A percentile compares a stretch with the other conserved stretches of the same genome.
Evolutionary conservation across 2,113 vertebrate genomes (phyloP).

Genomic region (Platanista minor): DNA sequence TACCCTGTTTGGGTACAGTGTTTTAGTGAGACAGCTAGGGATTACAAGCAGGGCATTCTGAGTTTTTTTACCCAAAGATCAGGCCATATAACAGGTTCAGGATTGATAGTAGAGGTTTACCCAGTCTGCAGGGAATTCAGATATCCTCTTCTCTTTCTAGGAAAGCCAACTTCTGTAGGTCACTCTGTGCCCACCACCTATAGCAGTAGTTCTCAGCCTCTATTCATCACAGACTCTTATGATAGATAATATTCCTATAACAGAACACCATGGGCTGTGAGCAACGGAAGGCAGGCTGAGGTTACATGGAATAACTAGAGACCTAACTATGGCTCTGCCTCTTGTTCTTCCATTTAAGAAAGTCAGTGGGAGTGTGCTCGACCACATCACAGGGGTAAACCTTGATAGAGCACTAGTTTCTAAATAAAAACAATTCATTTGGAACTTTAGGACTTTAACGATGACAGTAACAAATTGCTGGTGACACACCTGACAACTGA

Average conservation of each 20-base stretch:
- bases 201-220: neutral
- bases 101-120: neutral
- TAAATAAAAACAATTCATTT: neutral
- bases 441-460: neutral
- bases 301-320: neutral
- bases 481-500: neutral
- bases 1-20: neutral
- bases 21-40: neutral
- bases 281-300: neutral
- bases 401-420: neutral
- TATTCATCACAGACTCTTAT: neutral
- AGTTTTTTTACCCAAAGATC: neutral
- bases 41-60: neutral
- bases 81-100: neutral
- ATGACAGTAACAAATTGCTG: neutral
- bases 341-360: neutral
- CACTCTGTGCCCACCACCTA: neutral
- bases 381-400: neutral
- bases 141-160: conserved; percentile 1
- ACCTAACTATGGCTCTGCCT: neutral
- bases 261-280: neutral
- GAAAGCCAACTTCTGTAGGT: neutral
- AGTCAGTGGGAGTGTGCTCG: neutral
- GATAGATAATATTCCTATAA: neutral
- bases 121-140: neutral